These are phyloP conservation scores for Rhombomys opimus DNA, from an alignment of 2,113 vertebrate genomes.

Conservation along the genomic window DNA sequence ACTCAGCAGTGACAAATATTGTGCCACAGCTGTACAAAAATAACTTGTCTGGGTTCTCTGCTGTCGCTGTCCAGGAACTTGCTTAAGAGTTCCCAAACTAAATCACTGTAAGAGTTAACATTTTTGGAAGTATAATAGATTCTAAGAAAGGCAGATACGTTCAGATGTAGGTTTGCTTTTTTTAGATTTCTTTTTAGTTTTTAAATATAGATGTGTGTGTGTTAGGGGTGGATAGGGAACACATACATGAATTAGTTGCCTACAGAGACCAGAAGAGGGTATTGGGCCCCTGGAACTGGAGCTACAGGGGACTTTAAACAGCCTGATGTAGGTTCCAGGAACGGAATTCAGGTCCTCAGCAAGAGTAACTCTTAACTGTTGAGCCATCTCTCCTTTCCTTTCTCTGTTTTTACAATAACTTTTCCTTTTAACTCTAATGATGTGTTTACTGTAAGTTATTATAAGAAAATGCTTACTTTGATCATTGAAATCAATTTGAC, in stretches of 20 bases:
- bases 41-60: not conserved
- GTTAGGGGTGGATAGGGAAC: too few relatives aligned
- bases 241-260: not conserved
- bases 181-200: not conserved
- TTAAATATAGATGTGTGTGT: not conserved
- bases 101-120: not conserved
- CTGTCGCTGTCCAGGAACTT: not conserved
- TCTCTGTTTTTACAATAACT: not conserved
- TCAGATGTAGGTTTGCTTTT: not conserved
- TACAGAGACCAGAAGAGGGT: not conserved
- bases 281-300: too few relatives aligned
- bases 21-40: not conserved
- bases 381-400: not conserved
- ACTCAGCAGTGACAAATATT: not conserved
- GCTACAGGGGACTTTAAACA: too few relatives aligned
- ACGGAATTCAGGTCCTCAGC: not conserved
- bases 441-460: constrained; percentile 6
- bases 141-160: not conserved
- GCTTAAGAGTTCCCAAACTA: not conserved
- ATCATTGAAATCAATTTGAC: not conserved
- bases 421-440: constrained; percentile 4
- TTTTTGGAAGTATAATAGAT: not conserved
- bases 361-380: not conserved
- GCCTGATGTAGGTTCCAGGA: not conserved
- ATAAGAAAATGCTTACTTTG: not conserved